Base-by-base conservation (phyloP, 92 coral and sea anemone genomes). In the Zoanthus sociatus region DNA sequence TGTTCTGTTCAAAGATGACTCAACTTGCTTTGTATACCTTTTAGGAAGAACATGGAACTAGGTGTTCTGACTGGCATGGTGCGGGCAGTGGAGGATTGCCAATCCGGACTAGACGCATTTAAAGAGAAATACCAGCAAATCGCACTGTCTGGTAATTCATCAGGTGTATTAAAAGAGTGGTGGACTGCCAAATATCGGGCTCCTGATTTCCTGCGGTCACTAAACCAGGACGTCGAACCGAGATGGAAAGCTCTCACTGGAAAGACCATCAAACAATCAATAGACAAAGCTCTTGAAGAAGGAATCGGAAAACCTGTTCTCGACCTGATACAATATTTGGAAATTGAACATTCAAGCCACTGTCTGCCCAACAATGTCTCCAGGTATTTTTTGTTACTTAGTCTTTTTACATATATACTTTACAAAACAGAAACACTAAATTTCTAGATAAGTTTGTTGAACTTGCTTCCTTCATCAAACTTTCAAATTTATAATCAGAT, bases 21-120 rank as follows among this genome's bases (percentile, higher is more conserved):
- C 7, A 50, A 32, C 13, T 50, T 89, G 9, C 53, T 51, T 69
- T 63, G 69, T 78, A 71, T 26, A 0, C 70, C 13, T 30, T 20
- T 55, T 76, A 96, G 99, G 91, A 78, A 90, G 37, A 96, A 96
- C 76, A 87, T 94, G 50, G 94, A 89, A 32, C 91, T 93, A 42
- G 99, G 99, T 16, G 97, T 96, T 18, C 86, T 79, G 63, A 87
- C 89, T 15, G 99, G 99, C 21, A 96, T 96, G 99, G 94, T 96
- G 13, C 95, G 99, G 21, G 90, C 99, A 1, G 84, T 90, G 44
- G 89, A 93, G 16, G 99, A 93, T 71, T 96, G 99, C 77, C 84
- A 71, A 48, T 89, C 99, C 8, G 99, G 99, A 3, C 82, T 95
- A 50, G 95, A 94, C 67, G 98, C 99, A 10, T 64, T 96, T 15